Base-by-base conservation (phyloP, 1,140 invertebrate genomes). In the Trachymyrmex septentrionalis region DNA sequence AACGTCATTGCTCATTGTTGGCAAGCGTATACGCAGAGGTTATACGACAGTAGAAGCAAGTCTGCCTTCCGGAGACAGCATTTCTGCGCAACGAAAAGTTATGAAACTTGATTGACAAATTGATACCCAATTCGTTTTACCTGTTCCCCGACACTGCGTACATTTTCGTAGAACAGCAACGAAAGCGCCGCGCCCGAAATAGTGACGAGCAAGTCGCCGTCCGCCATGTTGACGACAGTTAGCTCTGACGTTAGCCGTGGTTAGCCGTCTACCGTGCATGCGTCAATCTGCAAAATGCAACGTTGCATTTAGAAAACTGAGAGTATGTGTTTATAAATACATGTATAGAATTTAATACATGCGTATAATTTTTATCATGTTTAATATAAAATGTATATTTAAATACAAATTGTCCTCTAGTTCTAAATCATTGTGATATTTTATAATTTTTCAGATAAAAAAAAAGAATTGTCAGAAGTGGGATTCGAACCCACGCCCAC, bases 401-500 rank as follows among this genome's bases (percentile, higher is more conserved):
- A 19, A 50, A 7, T 38, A 71, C 5, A 30, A 55, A 16, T 12
- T 2, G 19, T 6, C 1, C 16, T 7, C 48, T 10, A n/a, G 3
- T 19, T 69, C 21, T n/a, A n/a, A 78, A 34, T 27, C 24, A 14
- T 76, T 30, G 7, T 21, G 3, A 9, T 64, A 63, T 27, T 0
- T 21, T 10, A n/a, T 64, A 34, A 30, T 67, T 53, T 30, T 21
- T 0, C 9, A 50, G 0, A 12, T 10, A 24, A 86, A 95, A 95
- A 94, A 94, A 86, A 95, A 85, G 95, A 95, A 67, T 94, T 97
- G 97, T 97, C 97, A 97, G 96, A 97, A 97, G 97, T 97, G 97
- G 97, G 97, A 97, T 97, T 97, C 97, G 97, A 98, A 97, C 97
- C 97, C 97, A 97, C 97, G 97, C 97, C 97, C 96, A 96, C 97